Conservation (phyloP, 1,140 invertebrate species). For the Steinernema feltiae region DNA sequence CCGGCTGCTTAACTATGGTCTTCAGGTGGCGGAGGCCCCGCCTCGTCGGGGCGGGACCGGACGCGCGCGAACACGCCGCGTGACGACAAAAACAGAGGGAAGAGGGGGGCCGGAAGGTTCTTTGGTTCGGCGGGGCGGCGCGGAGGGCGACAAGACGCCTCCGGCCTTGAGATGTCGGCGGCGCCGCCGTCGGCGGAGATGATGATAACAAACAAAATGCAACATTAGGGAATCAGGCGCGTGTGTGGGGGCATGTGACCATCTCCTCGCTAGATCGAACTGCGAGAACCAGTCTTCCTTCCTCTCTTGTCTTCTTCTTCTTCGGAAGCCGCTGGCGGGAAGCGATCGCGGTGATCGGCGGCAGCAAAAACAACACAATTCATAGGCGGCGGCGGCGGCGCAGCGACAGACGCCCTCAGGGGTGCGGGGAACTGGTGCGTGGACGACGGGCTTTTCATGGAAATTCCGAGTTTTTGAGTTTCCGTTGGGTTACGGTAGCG, state of each 20-base stretch:
- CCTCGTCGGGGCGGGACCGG: neutral
- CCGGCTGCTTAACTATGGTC: constrained; percentile 8
- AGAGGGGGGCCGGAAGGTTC: neutral
- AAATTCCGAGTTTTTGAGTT: no score
- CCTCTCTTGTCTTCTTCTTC: no score
- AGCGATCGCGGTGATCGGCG: neutral
- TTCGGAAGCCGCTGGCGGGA: neutral
- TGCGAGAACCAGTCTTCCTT: neutral
- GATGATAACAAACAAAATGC: constrained; percentile 6
- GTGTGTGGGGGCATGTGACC: neutral
- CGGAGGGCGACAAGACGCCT: neutral
- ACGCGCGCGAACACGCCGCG: constrained; percentile 9
- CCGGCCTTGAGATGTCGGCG: neutral
- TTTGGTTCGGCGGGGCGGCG: neutral
- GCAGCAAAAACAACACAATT: no score
- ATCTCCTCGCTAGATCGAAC: no score
- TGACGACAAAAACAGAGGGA: constrained; percentile 1
- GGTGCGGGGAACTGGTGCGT: no score
- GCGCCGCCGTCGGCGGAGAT: no score
- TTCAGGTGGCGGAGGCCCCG: constrained; percentile 8
- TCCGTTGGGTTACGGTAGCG: no score
- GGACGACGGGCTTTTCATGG: no score
- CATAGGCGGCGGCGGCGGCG: no score
- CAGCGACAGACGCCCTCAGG: no score
- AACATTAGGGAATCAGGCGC: neutral